phyloP scores from a whole-genome alignment of 2,888 invertebrate genomes.

The Lepidocyrtinus sp. region DNA sequence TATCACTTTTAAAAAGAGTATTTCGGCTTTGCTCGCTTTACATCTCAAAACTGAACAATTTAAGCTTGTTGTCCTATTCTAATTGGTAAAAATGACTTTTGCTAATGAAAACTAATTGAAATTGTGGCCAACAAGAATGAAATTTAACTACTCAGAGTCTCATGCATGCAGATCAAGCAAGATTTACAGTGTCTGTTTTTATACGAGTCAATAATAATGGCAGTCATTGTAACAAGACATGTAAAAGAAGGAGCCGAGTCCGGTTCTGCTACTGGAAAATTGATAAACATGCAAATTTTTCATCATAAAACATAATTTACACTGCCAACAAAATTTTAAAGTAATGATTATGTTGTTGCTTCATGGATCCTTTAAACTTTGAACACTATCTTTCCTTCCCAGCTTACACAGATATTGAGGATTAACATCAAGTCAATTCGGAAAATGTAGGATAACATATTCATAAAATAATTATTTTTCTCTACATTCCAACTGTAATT shows the following conservation, averaged over 20 bases:
- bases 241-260: slow-evolving; percentile 34
- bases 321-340: background rate
- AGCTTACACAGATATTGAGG: no score
- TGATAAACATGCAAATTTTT: slow-evolving; percentile 54
- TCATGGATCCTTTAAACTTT: no score
- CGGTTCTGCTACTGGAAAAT: slow-evolving; percentile 24
- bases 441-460: no score
- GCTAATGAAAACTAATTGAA: slow-evolving; percentile 58
- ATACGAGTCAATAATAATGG: slow-evolving; percentile 15
- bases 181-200: slow-evolving; percentile 50
- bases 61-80: background rate
- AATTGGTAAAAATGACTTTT: slow-evolving; percentile 46
- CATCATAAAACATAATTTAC: background rate
- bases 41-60: background rate
- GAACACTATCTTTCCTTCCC: no score
- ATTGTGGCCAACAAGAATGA: slow-evolving; percentile 57
- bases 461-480: no score
- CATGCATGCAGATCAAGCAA: slow-evolving; percentile 58
- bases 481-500: no score
- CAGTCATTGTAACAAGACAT: background rate
- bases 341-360: background rate
- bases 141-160: slow-evolving; percentile 57
- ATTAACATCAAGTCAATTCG: no score
- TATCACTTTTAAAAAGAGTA: background rate
- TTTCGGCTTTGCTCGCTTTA: background rate